Evolutionary conservation across 2,113 vertebrate species (phyloP).

Genomic region (Gallinago undulata): DNA sequence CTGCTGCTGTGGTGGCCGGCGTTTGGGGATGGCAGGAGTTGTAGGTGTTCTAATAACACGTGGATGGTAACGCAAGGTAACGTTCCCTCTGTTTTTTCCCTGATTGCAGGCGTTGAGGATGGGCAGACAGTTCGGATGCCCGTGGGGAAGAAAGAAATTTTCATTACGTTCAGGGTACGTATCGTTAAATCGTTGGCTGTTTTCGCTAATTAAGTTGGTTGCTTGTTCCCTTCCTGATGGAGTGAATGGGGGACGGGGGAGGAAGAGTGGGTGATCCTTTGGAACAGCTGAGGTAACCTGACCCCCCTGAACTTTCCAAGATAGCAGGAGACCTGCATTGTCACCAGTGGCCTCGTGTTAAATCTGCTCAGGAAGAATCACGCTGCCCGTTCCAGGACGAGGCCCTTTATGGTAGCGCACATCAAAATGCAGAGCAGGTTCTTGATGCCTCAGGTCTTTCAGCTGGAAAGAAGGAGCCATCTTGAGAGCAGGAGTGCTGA

Average conservation of each 20-base stretch:
- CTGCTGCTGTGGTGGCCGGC: background rate
- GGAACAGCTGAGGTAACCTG: background rate
- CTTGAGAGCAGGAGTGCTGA: background rate
- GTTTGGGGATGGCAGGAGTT: background rate
- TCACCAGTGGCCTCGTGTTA: background rate
- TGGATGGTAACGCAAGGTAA: background rate
- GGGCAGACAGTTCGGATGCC: slow-evolving; percentile 97
- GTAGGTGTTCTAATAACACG: rapidly evolving
- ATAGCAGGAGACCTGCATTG: background rate
- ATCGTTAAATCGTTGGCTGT: rapidly evolving
- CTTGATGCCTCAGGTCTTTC: background rate
- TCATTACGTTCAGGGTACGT: slow-evolving; percentile 92
- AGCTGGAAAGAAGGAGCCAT: background rate
- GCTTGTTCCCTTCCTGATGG: background rate
- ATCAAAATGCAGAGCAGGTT: background rate
- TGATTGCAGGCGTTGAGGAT: slow-evolving; percentile 87
- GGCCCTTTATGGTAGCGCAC: background rate
- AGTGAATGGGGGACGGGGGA: background rate
- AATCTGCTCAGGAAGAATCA: background rate
- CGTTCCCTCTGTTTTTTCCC: background rate
- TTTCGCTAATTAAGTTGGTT: background rate
- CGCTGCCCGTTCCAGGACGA: background rate
- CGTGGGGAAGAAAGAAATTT: slow-evolving; percentile 94
- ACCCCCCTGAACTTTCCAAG: background rate
- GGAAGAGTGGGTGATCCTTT: background rate